These are phyloP conservation scores for Amblyraja radiata DNA, from an alignment of 2,797 vertebrate species.

Conservation along the genomic window DNA sequence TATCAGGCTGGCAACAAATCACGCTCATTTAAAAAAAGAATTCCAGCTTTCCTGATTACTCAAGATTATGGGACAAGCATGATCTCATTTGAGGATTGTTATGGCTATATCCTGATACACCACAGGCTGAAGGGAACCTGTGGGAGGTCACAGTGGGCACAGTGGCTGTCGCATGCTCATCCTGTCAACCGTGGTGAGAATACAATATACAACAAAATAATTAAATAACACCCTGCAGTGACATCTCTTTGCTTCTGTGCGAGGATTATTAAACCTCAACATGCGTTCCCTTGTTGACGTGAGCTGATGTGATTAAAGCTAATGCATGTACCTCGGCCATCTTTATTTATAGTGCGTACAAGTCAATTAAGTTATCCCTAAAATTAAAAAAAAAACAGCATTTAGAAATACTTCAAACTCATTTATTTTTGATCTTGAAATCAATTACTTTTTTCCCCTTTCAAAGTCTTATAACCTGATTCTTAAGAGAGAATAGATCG, in stretches of 20 bases:
- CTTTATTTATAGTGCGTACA: neutral
- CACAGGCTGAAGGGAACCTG: constrained; percentile 41
- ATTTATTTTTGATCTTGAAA: neutral
- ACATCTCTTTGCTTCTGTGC: constrained; percentile 22
- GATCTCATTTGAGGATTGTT: constrained; percentile 47
- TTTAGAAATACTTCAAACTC: neutral
- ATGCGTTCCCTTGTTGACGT: neutral
- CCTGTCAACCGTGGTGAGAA: constrained; percentile 10
- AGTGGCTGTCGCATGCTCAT: constrained; percentile 1
- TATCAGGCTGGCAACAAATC: constrained; percentile 44
- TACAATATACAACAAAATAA: constrained; percentile 26
- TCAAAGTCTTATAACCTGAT: neutral
- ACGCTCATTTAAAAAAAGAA: constrained; percentile 45
- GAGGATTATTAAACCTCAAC: constrained; percentile 27
- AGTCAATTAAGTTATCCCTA: neutral
- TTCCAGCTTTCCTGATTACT: constrained; percentile 46
- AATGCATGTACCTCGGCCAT: neutral
- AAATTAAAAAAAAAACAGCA: no score
- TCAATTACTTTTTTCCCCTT: neutral
- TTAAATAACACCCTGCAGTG: constrained; percentile 29
- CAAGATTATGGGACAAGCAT: constrained; percentile 49
- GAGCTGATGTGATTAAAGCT: neutral
- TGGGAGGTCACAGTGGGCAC: constrained; percentile 4
- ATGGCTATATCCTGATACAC: constrained; percentile 44
- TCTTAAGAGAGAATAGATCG: neutral